Evolutionary conservation across 2,113 vertebrate genomes (phyloP).

Genomic region (Herpailurus yagouaroundi): DNA sequence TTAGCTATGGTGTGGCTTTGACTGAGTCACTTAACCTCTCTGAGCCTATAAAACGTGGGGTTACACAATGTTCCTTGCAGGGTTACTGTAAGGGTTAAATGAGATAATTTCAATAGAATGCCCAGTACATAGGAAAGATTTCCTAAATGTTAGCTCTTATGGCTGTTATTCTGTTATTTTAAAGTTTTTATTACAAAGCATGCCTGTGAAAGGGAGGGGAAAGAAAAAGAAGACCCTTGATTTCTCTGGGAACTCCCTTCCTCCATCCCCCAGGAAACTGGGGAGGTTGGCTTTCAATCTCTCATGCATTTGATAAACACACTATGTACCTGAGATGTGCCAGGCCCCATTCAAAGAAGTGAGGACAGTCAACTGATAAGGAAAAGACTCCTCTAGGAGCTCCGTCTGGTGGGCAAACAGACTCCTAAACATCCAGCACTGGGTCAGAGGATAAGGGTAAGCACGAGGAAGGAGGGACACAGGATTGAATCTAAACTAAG

Average conservation of each 20-base stretch:
- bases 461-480: rapidly evolving
- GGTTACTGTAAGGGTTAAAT: neutral
- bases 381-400: neutral
- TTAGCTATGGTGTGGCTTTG: neutral
- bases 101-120: neutral
- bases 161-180: neutral
- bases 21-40: neutral
- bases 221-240: neutral
- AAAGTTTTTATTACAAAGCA: conserved; percentile 14
- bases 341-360: neutral
- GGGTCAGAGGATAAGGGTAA: neutral
- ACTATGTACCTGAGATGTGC: neutral
- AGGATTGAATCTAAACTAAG: neutral
- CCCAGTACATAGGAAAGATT: neutral
- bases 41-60: neutral
- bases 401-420: neutral
- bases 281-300: neutral
- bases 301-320: neutral
- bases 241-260: neutral
- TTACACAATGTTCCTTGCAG: neutral
- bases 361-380: neutral
- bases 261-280: neutral
- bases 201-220: neutral
- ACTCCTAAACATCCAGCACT: rapidly evolving
- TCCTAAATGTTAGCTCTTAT: neutral